A percentile compares a stretch with the other conserved stretches of the same genome.
phyloP scores from a whole-genome alignment of 2,113 vertebrate genomes.

The Vombatus ursinus region DNA sequence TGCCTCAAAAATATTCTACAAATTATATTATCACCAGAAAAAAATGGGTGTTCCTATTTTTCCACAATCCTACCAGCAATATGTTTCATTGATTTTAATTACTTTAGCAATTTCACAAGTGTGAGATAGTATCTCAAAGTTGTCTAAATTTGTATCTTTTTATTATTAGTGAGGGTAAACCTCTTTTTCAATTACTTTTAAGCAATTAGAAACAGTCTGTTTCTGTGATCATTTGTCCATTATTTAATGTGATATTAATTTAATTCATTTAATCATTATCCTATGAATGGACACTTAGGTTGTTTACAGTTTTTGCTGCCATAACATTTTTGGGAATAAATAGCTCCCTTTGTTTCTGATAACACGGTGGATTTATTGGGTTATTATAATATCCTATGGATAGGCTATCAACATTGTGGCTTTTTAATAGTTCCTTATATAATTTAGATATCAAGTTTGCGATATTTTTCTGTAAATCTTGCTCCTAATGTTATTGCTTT shows the following conservation, averaged over 20 bases:
- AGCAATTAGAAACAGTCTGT: background rate
- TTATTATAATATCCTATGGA: background rate
- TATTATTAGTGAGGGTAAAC: background rate
- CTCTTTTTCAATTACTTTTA: background rate
- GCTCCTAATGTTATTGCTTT: background rate
- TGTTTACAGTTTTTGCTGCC: background rate
- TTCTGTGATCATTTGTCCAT: background rate
- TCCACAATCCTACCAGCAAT: background rate
- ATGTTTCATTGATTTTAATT: background rate
- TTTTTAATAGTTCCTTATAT: background rate
- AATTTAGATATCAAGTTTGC: background rate
- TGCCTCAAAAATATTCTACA: background rate
- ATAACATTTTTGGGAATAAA: background rate
- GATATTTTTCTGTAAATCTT: background rate
- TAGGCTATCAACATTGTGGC: background rate
- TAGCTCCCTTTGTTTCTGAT: background rate
- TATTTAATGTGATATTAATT: background rate
- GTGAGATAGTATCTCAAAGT: background rate
- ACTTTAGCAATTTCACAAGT: background rate
- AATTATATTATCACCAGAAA: background rate
- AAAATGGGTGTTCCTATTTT: background rate
- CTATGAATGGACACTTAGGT: background rate
- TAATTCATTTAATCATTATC: background rate
- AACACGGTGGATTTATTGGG: background rate
- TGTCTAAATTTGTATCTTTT: background rate